These are phyloP conservation scores for Danio aesculapii DNA, from an alignment of 2,797 vertebrate genomes.

Conservation along the genomic window DNA sequence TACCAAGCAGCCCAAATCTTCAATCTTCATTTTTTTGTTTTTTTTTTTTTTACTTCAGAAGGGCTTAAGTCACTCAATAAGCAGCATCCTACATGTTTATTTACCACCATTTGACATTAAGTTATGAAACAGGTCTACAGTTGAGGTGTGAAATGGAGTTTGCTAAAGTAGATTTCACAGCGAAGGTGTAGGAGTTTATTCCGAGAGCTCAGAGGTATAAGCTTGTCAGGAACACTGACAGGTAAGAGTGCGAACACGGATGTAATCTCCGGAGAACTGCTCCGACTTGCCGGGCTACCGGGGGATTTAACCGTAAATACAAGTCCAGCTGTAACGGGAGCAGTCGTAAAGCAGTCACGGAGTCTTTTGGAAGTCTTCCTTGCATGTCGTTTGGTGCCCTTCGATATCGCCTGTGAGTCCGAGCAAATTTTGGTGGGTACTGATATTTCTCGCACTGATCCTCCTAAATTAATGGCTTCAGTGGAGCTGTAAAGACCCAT, in stretches of 20 bases:
- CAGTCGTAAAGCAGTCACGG: slow-evolving; percentile 27
- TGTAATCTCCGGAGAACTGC: slow-evolving; percentile 61
- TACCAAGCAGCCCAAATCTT: background rate
- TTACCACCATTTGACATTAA: slow-evolving; percentile 46
- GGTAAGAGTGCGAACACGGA: slow-evolving; percentile 57
- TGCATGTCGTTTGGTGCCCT: slow-evolving; percentile 51
- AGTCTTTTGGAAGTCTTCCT: slow-evolving; percentile 46
- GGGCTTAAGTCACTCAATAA: slow-evolving; percentile 6
- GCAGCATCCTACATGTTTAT: slow-evolving; percentile 4
- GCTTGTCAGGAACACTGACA: slow-evolving; percentile 65
- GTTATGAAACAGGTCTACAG: slow-evolving; percentile 53
- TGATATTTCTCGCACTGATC: slow-evolving; percentile 31
- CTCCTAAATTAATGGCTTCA: slow-evolving; percentile 53
- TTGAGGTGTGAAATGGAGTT: slow-evolving; percentile 59
- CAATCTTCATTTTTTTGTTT: too few species aligned
- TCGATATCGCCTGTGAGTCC: slow-evolving; percentile 40
- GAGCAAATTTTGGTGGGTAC: slow-evolving; percentile 32
- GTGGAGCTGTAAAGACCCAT: slow-evolving; percentile 47
- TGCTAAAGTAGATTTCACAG: slow-evolving; percentile 50
- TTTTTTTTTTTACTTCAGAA: background rate
- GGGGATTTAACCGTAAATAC: slow-evolving; percentile 60
- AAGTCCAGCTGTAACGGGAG: slow-evolving; percentile 50
- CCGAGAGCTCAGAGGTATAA: slow-evolving; percentile 54
- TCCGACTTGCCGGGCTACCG: slow-evolving; percentile 59
- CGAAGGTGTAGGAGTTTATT: slow-evolving; percentile 48